Evolutionary conservation across 30 jellyfish, hydroid and myxozoan genomes (phyloP).

Genomic region (Euphysa ruthae): DNA sequence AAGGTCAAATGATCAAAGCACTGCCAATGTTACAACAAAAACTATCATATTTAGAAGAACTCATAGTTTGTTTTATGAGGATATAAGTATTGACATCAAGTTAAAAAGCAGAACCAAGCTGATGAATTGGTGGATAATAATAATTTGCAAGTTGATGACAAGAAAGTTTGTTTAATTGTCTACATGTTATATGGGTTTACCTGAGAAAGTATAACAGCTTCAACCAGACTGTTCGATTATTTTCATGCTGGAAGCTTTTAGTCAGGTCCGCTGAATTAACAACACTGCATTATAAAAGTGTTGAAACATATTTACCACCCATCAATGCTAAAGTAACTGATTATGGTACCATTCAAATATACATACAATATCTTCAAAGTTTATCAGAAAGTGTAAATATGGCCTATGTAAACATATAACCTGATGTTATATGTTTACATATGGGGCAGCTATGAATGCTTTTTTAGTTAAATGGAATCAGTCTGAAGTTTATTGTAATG

Average conservation of each 20-base stretch:
- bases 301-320: conserved; percentile 30
- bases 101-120: no score
- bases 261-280: neutral
- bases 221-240: neutral
- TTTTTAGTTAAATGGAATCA: conserved; percentile 28
- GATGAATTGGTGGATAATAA: no score
- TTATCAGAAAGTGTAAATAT: conserved; percentile 1
- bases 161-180: no score
- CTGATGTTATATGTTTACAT: no score
- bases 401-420: conserved; percentile 33
- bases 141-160: no score
- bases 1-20: no score
- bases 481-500: conserved; percentile 23
- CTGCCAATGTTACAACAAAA: no score
- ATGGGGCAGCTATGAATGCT: conserved; percentile 44
- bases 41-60: no score
- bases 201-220: neutral
- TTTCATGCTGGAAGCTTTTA: neutral
- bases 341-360: conserved; percentile 13
- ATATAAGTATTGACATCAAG: no score
- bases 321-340: conserved; percentile 38
- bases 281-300: conserved; percentile 1
- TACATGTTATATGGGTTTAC: neutral
- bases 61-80: no score
- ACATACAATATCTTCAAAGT: neutral